These are phyloP conservation scores for Plagodis pulveraria DNA, from an alignment of 2,888 invertebrate species.

Conservation along the genomic window DNA sequence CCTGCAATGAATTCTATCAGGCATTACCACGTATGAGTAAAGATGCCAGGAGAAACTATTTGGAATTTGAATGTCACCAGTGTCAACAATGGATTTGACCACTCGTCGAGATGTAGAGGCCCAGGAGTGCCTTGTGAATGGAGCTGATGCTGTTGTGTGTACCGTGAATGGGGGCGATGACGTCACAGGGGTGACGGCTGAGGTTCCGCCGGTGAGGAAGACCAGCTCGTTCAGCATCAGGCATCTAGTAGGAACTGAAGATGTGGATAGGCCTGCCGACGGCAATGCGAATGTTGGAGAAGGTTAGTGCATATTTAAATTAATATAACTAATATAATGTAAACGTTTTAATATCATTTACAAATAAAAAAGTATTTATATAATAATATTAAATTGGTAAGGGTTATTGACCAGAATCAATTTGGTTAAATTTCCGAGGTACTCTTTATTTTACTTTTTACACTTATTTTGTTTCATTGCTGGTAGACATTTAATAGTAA, in stretches of 20 bases:
- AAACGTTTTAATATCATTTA: no score
- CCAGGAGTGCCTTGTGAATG: constrained; percentile 41
- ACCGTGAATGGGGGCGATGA: constrained; percentile 68
- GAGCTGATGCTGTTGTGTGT: constrained; percentile 46
- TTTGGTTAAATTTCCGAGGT: no score
- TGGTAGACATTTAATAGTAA: no score
- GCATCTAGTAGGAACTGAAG: constrained; percentile 72
- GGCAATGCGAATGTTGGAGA: constrained; percentile 59
- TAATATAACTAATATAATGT: no score
- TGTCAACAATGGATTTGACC: constrained; percentile 77
- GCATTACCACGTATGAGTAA: constrained; percentile 29
- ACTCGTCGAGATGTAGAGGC: constrained; percentile 71
- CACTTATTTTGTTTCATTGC: no score
- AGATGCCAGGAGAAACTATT: constrained; percentile 32
- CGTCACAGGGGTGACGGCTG: constrained; percentile 62
- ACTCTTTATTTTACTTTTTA: no score
- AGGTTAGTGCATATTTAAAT: constrained; percentile 55
- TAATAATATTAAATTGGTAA: no score
- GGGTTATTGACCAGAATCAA: no score
- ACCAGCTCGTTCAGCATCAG: constrained; percentile 75
- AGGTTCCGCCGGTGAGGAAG: constrained; percentile 63
- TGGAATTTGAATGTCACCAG: constrained; percentile 34
- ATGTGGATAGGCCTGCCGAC: constrained; percentile 64
- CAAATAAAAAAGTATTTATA: no score
- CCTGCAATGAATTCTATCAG: constrained; percentile 23